phyloP scores from a whole-genome alignment of 2,888 invertebrate genomes.

The Drosophila multiciliata region DNA sequence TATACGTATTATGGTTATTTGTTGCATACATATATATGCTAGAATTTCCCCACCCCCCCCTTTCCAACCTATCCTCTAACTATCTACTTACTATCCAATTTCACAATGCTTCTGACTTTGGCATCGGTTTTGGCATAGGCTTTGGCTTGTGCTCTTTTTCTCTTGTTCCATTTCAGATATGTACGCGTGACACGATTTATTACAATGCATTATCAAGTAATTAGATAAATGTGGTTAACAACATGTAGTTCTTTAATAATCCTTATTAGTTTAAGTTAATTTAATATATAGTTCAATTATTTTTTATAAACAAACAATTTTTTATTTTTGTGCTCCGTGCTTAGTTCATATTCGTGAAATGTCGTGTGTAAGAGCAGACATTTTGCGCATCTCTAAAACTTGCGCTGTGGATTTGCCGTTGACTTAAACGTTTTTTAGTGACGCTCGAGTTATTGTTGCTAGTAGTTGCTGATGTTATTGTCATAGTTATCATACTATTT shows the following conservation, averaged over 20 bases:
- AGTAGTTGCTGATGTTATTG: slow-evolving; percentile 30
- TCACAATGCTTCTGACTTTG: slow-evolving; percentile 4
- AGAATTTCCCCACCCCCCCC: background rate
- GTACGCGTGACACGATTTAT: slow-evolving; percentile 10
- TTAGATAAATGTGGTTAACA: too few species aligned
- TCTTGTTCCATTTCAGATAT: background rate
- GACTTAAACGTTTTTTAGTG: slow-evolving; percentile 69
- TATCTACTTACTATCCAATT: slow-evolving; percentile 8
- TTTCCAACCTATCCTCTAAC: background rate
- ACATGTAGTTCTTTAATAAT: too few species aligned
- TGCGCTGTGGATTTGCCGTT: slow-evolving; percentile 45
- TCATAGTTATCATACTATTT: slow-evolving; percentile 34
- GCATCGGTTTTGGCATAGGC: slow-evolving; percentile 2
- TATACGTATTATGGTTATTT: slow-evolving; percentile 53
- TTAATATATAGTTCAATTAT: background rate
- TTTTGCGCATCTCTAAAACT: slow-evolving; percentile 22
- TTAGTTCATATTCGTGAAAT: background rate
- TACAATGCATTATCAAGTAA: background rate
- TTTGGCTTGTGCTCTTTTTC: slow-evolving; percentile 20
- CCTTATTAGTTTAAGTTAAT: background rate
- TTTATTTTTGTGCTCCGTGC: background rate
- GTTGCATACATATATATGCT: slow-evolving; percentile 12
- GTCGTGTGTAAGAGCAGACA: background rate
- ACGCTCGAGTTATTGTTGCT: slow-evolving; percentile 63
- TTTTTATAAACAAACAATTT: background rate